These are phyloP conservation scores for Spilosoma lubricipeda DNA, from an alignment of 2,888 invertebrate species.

Conservation along the genomic window DNA sequence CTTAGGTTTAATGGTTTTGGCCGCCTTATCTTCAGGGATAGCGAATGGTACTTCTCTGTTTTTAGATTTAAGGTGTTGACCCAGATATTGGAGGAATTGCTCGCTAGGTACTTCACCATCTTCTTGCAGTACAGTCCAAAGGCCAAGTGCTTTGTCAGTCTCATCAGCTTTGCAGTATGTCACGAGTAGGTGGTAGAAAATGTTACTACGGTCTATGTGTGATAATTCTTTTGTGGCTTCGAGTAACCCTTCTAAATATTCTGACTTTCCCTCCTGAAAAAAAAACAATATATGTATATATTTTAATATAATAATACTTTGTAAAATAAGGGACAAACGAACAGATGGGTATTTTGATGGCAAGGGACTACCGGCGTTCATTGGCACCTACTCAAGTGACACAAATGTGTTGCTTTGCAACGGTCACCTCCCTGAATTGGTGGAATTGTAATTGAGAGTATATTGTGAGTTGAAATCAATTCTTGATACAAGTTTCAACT, in stretches of 20 bases:
- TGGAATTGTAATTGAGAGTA: too few relatives aligned
- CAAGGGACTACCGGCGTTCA: too few relatives aligned
- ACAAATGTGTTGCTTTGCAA: too few relatives aligned
- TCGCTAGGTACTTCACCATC: slow-evolving; percentile 91
- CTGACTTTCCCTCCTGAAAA: slow-evolving; percentile 87
- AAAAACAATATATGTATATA: slow-evolving; percentile 6
- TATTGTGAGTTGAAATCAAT: too few relatives aligned
- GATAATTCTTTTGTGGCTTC: slow-evolving; percentile 92
- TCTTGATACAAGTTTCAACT: too few relatives aligned
- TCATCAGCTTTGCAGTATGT: slow-evolving; percentile 90
- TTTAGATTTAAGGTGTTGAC: slow-evolving; percentile 88
- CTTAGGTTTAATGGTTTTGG: slow-evolving; percentile 17
- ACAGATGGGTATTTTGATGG: neutral
- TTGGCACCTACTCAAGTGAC: too few relatives aligned
- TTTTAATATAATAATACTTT: too few relatives aligned
- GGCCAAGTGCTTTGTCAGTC: slow-evolving; percentile 90
- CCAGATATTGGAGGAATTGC: slow-evolving; percentile 88
- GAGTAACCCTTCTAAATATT: slow-evolving; percentile 91
- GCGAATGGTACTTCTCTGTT: slow-evolving; percentile 90
- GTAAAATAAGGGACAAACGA: neutral
- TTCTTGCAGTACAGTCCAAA: slow-evolving; percentile 95
- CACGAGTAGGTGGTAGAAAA: slow-evolving; percentile 91
- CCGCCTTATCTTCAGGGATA: slow-evolving; percentile 77
- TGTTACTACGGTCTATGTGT: slow-evolving; percentile 90
- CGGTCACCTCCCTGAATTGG: too few relatives aligned